Conservation (phyloP, 1,140 invertebrate genomes). For the Papilio polytes region DNA sequence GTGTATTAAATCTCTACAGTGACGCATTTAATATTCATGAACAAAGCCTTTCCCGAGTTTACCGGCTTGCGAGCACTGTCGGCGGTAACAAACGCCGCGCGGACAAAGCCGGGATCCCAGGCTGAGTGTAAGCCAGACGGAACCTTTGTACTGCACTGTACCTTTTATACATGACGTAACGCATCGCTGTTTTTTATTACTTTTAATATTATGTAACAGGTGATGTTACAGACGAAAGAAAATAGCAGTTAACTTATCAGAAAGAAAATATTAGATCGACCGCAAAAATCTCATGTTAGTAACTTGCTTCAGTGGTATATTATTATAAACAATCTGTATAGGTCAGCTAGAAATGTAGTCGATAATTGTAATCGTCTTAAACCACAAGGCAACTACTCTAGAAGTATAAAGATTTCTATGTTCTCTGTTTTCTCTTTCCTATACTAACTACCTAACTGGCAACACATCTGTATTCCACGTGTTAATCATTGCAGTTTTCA, state of each 20-base stretch:
- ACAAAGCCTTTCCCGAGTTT: slow-evolving; percentile 15
- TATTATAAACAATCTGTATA: no score
- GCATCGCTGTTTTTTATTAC: background rate
- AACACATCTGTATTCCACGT: background rate
- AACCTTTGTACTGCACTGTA: background rate
- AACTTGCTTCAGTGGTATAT: no score
- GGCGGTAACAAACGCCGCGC: background rate
- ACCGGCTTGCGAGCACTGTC: background rate
- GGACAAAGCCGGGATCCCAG: slow-evolving; percentile 1
- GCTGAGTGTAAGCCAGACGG: slow-evolving; percentile 17
- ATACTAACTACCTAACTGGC: background rate
- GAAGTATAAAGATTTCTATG: no score
- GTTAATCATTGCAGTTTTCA: background rate
- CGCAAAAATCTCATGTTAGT: no score
- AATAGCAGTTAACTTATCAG: no score
- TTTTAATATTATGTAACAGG: slow-evolving; percentile 10
- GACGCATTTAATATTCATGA: slow-evolving; percentile 10
- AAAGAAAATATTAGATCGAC: no score
- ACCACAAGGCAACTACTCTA: no score
- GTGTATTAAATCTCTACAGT: background rate
- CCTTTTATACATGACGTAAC: background rate
- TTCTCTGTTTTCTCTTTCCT: no score
- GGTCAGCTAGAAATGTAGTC: no score
- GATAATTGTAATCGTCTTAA: no score
- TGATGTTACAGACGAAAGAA: background rate